Evolutionary conservation across 2,888 invertebrate genomes (phyloP).

Genomic region (Leptopterna dolabrata): DNA sequence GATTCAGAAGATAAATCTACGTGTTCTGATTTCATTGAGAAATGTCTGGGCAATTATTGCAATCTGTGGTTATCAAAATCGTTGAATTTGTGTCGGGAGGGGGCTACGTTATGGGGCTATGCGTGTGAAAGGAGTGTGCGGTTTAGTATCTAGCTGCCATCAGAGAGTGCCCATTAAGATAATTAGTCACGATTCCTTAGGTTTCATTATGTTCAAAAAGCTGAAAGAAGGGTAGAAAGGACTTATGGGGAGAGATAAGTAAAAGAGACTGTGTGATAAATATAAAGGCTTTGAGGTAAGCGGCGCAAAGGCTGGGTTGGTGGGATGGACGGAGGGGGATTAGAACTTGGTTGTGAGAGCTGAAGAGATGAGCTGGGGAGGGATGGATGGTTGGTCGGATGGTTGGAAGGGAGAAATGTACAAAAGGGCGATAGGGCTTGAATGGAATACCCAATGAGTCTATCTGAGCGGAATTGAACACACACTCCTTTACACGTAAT

Average conservation of each 20-base stretch:
- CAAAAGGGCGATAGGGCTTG: constrained; percentile 44
- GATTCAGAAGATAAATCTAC: too few relatives aligned
- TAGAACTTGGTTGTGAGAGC: constrained; percentile 31
- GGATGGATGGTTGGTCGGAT: neutral
- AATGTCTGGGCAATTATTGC: too few relatives aligned
- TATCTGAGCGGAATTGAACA: constrained; percentile 34
- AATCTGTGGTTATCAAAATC: too few relatives aligned
- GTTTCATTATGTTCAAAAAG: constrained; percentile 12
- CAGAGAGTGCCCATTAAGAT: neutral
- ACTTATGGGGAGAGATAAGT: neutral
- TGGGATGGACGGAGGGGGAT: constrained; percentile 1
- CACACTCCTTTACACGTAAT: constrained; percentile 37
- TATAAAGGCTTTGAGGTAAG: constrained; percentile 28
- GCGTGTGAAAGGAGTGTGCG: neutral
- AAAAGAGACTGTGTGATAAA: constrained; percentile 20
- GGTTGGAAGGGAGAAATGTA: constrained; percentile 35
- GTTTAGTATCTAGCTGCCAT: neutral
- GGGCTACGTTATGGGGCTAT: too few relatives aligned
- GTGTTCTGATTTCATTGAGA: too few relatives aligned
- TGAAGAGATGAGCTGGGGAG: neutral
- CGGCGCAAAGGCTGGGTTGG: neutral
- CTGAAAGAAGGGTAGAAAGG: neutral
- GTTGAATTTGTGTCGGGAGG: too few relatives aligned
- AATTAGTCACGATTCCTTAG: constrained; percentile 19
- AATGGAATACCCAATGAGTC: constrained; percentile 47